These are phyloP conservation scores for Halcyon senegalensis DNA, from an alignment of 2,113 vertebrate species.

Conservation along the genomic window DNA sequence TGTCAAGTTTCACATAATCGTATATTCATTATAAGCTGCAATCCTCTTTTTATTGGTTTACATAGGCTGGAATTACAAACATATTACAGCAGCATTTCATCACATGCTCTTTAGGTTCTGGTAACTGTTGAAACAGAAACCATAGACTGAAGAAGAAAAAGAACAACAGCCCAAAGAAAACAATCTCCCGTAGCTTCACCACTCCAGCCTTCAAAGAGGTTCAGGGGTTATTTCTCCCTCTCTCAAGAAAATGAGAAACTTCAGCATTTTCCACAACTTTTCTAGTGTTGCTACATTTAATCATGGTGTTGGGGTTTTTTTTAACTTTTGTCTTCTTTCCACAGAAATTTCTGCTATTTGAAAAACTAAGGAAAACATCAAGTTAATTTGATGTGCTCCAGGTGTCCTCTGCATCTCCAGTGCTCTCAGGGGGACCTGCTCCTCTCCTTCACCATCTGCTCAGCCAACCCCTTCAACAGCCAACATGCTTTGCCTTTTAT, in stretches of 20 bases:
- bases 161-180: conserved; percentile 55
- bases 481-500: background rate
- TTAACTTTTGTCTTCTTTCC: background rate
- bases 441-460: background rate
- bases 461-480: background rate
- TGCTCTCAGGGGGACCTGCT: background rate
- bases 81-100: conserved; percentile 53
- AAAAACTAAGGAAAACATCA: background rate
- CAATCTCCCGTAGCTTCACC: conserved; percentile 13
- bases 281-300: background rate
- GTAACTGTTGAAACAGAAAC: conserved; percentile 52
- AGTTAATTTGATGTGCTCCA: background rate
- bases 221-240: background rate
- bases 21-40: conserved; percentile 64
- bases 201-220: background rate
- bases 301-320: background rate
- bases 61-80: conserved; percentile 70
- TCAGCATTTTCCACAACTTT: background rate
- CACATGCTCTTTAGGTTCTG: conserved; percentile 49
- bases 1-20: conserved; percentile 71
- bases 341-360: background rate
- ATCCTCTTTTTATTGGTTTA: conserved; percentile 74
- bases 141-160: background rate
- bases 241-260: background rate
- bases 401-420: background rate